Conservation (phyloP, 92 coral and sea anemone genomes). For the Epizoanthus fatuus region DNA sequence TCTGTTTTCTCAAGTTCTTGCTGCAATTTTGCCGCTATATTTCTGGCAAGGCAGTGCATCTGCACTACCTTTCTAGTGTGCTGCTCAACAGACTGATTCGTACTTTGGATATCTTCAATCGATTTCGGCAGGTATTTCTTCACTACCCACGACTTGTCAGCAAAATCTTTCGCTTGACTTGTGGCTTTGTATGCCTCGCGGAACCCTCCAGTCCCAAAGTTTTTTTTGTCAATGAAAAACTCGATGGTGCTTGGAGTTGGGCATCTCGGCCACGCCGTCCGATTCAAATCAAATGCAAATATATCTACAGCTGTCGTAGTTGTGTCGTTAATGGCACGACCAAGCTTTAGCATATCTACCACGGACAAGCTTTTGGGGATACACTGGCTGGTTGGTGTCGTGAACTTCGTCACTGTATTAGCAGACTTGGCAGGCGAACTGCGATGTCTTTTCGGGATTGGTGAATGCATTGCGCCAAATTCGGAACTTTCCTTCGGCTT, state of each 20-base stretch:
- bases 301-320: slow-evolving; percentile 17
- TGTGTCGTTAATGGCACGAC: slow-evolving; percentile 17
- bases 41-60: slow-evolving; percentile 31
- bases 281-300: slow-evolving; percentile 6
- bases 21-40: slow-evolving; percentile 23
- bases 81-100: slow-evolving; percentile 18
- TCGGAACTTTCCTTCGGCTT: slow-evolving; percentile 19
- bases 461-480: background rate
- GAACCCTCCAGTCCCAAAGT: slow-evolving; percentile 10
- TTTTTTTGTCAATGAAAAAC: background rate
- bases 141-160: slow-evolving; percentile 11
- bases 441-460: slow-evolving; percentile 22
- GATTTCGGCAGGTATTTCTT: slow-evolving; percentile 13
- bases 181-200: slow-evolving; percentile 17
- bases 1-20: slow-evolving; percentile 21
- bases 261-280: background rate
- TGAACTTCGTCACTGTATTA: background rate
- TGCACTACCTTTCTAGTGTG: slow-evolving; percentile 28
- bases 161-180: slow-evolving; percentile 17
- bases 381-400: slow-evolving; percentile 6
- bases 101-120: slow-evolving; percentile 4
- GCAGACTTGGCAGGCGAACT: slow-evolving; percentile 20
- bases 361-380: slow-evolving; percentile 17
- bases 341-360: slow-evolving; percentile 12
- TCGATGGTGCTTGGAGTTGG: slow-evolving; percentile 11